These are phyloP conservation scores for Melospiza georgiana DNA, from an alignment of 2,113 vertebrate species.

Conservation along the genomic window DNA sequence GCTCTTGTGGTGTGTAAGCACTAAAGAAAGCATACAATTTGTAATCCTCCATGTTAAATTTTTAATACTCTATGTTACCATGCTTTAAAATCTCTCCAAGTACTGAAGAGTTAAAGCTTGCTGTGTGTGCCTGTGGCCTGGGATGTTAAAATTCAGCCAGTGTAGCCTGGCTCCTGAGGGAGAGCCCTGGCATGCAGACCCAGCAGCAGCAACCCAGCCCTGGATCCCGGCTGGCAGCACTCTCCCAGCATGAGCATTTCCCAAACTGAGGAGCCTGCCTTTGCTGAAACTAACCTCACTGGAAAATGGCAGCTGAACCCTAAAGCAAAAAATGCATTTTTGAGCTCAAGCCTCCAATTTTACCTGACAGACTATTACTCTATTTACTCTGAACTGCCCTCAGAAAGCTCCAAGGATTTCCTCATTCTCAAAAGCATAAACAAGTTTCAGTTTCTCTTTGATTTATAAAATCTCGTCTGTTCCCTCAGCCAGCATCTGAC, in stretches of 20 bases:
- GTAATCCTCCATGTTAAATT: not conserved
- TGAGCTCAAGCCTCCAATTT: constrained; percentile 19
- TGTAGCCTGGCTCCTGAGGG: not conserved
- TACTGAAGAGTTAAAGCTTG: constrained; percentile 18
- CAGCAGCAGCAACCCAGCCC: not conserved
- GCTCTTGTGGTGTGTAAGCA: not conserved
- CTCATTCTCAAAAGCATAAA: constrained; percentile 50
- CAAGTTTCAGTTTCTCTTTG: constrained; percentile 54
- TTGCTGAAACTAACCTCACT: not conserved
- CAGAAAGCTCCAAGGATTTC: constrained; percentile 69
- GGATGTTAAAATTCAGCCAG: constrained; percentile 30
- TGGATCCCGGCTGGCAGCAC: constrained; percentile 8
- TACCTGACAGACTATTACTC: constrained; percentile 47
- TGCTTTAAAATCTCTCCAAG: not conserved
- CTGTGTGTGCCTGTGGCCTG: not conserved
- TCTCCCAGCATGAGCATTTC: constrained; percentile 23
- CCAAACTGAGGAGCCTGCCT: not conserved
- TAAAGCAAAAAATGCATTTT: constrained; percentile 68
- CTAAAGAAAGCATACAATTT: not conserved
- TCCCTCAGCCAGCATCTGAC: not conserved
- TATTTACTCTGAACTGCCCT: constrained; percentile 18
- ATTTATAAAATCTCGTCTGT: constrained; percentile 28
- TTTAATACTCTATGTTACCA: not conserved
- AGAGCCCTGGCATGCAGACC: not conserved
- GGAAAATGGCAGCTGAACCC: constrained; percentile 63